Evolutionary conservation across 2,888 invertebrate species (phyloP).

Genomic region (Portevinia maculata): DNA sequence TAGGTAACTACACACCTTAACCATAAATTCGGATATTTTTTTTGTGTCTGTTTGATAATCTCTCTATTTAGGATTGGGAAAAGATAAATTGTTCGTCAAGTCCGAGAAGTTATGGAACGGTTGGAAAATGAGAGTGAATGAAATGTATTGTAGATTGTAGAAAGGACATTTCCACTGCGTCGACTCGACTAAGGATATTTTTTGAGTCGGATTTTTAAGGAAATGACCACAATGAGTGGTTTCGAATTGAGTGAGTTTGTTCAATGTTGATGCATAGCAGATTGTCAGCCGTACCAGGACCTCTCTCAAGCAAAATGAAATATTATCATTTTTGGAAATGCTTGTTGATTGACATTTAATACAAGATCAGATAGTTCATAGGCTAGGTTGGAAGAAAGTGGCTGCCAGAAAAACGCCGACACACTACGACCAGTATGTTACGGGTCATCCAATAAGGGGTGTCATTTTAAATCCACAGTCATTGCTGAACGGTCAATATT

Average conservation of each 20-base stretch:
- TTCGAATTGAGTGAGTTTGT: neutral
- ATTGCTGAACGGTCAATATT: too few species aligned
- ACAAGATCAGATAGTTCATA: too few species aligned
- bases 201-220: neutral
- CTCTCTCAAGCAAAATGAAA: too few species aligned
- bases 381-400: too few species aligned
- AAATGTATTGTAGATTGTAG: neutral
- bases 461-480: too few species aligned
- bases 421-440: too few species aligned
- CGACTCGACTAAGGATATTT: constrained; percentile 48
- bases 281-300: too few species aligned
- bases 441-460: too few species aligned
- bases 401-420: too few species aligned
- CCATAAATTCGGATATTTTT: constrained; percentile 46
- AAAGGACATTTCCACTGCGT: constrained; percentile 19
- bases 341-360: too few species aligned
- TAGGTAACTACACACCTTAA: constrained; percentile 66
- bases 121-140: constrained; percentile 19
- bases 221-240: constrained; percentile 8
- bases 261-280: too few species aligned
- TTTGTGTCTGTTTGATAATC: neutral
- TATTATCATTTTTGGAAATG: too few species aligned
- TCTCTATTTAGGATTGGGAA: constrained; percentile 28
- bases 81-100: neutral
- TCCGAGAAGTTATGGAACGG: constrained; percentile 1